Evolutionary conservation across 1,140 invertebrate species (phyloP), one percentile per base, ranked within the genome.

Genomic region (Eulimnadia texana): DNA sequence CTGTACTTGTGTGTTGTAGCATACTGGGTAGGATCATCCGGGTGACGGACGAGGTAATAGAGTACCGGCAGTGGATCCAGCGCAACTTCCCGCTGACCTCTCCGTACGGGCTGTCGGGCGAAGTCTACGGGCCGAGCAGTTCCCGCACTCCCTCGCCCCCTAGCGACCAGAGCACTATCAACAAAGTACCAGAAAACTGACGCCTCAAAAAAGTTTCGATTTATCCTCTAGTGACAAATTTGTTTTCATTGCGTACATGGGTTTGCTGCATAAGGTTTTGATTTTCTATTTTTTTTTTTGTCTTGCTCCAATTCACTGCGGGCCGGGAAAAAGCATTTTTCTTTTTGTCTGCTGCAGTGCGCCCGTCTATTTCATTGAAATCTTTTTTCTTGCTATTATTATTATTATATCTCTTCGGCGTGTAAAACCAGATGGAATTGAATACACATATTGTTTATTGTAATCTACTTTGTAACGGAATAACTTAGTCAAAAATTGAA

Each of bases 1-100:
- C 25, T 28, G 16, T 28, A n/a, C 19, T 22, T n/a, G 11, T 55
- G 11, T 55, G 65, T 71, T 68, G 68, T 69, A 83, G 83, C 75
- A 88, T 91, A 72, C 77, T 95, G 63, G 90, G 91, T 64, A 83
- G 92, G 66, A 90, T 97, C 65, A 82, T 97, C 61, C 82, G 88
- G 65, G 85, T 96, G 61, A 93, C 91, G 16, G 90, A 96, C 75
- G 88, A 94, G 74, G 93, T 96, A 50, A 85, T 96, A 67, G 82
- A 88, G 56, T 95, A 96, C 72, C 81, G 93, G 16, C 64, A 72
- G 50, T 78, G 77, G 76, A 76, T 80, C 57, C 65, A 64, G 33
- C 65, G 67, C 50, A 68, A 58, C 33, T 71, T 70, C 60, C 64
- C 68, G 24, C 24, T 65, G 50, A 20, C 60, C 6, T 16, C 33